Base-by-base conservation (phyloP, 2,888 invertebrate species). In the Limnephilus auricula region DNA sequence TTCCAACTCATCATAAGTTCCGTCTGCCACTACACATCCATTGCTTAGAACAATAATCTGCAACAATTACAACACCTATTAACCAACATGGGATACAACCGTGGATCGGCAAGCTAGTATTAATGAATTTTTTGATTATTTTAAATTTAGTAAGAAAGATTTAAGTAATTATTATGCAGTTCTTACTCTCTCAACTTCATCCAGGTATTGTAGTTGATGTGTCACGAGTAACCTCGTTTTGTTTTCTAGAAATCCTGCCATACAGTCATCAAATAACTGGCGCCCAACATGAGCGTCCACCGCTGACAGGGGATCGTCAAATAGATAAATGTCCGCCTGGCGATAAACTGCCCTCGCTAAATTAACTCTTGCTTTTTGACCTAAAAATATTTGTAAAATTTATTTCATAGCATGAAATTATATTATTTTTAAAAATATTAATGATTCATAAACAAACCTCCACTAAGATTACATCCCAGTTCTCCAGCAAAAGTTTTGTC, bases 401-500 rank as follows among this genome's bases (percentile, higher is more conserved):
- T 9, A 80, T 80, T 80, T 31, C 15, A 80, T 80, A 45, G 45
- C 15, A 45, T 3, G 13, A 15, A 80, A 3, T 31, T 15, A 31
- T 13, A 80, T 13, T 32, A 15, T 30, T 80, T 80, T 32, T 6
- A 32, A 32, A 32, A 80, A 31, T 18, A 80, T 80, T 0, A 80
- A 32, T 15, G 31, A 25, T 83, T 83, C 10, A 13, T 4, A 2
- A 31, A 89, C 84, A 40, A 31, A 13, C 98, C 98, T 45, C 98
- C 98, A 92, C 98, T 98, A 12, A 99, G 95, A 9, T 98, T 97
- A 0, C 98, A 97, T 25, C 98, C 98, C 87, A 98, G 96, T 94
- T 99, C 98, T 0, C 98, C 99, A 0, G 99, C 98, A 40, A 98
- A 95, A 0, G 98, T 98, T 94, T 97, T 97, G 94, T 98, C 98